phyloP scores from a whole-genome alignment of 2,797 vertebrate species.

The Botia almorhae region DNA sequence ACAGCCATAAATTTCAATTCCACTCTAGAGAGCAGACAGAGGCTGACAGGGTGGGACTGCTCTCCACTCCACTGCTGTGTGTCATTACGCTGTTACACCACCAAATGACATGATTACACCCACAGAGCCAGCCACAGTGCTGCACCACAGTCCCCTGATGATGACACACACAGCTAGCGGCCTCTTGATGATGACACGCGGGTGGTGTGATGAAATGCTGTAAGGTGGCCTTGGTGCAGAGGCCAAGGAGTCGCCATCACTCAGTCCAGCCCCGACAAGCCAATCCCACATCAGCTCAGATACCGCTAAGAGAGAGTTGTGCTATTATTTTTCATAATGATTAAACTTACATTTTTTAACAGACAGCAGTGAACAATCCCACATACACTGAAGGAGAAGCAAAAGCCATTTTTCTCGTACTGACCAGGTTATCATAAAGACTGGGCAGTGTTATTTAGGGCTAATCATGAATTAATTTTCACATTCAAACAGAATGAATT shows the following conservation, averaged over 20 bases:
- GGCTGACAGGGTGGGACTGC: constrained; percentile 62
- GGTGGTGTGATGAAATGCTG: constrained; percentile 78
- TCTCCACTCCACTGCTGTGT: constrained; percentile 81
- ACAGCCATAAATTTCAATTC: constrained; percentile 82
- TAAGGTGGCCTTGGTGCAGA: constrained; percentile 75
- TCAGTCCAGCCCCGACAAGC: constrained; percentile 75
- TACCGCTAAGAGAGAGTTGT: not conserved
- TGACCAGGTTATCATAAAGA: too few species aligned
- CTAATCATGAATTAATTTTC: too few species aligned
- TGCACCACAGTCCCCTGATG: constrained; percentile 57
- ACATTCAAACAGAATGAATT: too few species aligned
- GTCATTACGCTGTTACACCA: constrained; percentile 83
- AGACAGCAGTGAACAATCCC: too few species aligned
- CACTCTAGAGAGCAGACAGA: constrained; percentile 72
- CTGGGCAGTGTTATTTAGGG: too few species aligned
- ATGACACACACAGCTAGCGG: constrained; percentile 77
- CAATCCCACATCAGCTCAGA: constrained; percentile 64
- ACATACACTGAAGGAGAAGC: too few species aligned
- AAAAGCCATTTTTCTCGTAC: too few species aligned
- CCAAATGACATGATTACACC: constrained; percentile 87
- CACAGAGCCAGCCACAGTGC: constrained; percentile 72
- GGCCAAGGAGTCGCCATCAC: constrained; percentile 80
- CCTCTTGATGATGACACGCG: constrained; percentile 64
- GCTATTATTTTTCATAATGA: too few species aligned
- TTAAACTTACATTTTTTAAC: too few species aligned